Evolutionary conservation across 1,140 invertebrate species (phyloP).

Genomic region (Ptiloglossa arizonensis): DNA sequence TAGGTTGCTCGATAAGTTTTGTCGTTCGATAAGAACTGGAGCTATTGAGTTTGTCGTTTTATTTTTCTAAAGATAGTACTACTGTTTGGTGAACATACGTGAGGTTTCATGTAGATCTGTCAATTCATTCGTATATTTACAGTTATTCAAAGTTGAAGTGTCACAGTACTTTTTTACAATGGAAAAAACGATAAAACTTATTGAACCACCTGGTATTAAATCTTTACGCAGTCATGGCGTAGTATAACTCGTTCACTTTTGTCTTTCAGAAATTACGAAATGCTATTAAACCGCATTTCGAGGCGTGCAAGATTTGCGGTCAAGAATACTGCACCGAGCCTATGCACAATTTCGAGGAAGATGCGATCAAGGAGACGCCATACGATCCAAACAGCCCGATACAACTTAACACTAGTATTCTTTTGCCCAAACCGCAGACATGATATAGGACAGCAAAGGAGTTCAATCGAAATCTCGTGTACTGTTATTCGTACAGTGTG

Average conservation of each 20-base stretch:
- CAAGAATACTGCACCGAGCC: conserved; percentile 77
- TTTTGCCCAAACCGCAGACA: conserved; percentile 42
- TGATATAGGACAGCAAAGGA: neutral
- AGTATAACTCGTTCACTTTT: neutral
- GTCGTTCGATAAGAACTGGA: no score
- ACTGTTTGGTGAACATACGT: no score
- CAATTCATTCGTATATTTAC: no score
- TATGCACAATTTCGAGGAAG: conserved; percentile 71
- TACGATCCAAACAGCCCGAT: conserved; percentile 71
- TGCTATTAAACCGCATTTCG: conserved; percentile 83
- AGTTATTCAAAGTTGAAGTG: no score
- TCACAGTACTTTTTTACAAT: no score
- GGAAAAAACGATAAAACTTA: no score
- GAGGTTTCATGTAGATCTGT: no score
- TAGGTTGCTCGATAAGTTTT: no score
- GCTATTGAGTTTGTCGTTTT: no score
- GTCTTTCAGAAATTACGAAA: conserved; percentile 82
- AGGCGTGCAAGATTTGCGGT: conserved; percentile 84
- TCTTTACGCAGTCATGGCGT: no score
- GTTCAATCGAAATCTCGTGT: neutral
- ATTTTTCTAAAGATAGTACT: no score
- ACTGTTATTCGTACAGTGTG: neutral
- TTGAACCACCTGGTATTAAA: no score
- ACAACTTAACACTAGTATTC: conserved; percentile 53
- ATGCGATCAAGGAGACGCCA: conserved; percentile 70